A percentile compares a stretch with the other conserved stretches of the same genome.
These are phyloP conservation scores for Coilia nasus DNA, from an alignment of 2,797 vertebrate species.

Conservation along the genomic window DNA sequence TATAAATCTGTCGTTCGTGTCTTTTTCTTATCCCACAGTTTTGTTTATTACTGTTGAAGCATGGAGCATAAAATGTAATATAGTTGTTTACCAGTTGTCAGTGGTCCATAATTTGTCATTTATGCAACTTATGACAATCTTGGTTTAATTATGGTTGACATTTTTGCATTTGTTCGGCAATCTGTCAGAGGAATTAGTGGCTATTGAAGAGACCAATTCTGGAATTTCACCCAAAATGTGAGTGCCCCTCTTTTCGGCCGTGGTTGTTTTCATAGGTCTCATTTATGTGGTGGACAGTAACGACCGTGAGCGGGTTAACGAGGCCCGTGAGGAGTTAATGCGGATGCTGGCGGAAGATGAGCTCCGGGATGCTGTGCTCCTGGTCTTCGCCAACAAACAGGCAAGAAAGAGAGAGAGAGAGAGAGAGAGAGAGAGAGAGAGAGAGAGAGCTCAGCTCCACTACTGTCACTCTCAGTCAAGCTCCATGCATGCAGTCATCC, in stretches of 20 bases:
- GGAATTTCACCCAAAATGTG: neutral
- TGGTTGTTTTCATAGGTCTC: conserved; percentile 36
- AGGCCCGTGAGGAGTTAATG: conserved; percentile 96
- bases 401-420: conserved; percentile 46
- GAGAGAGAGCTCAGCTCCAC: neutral
- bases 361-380: conserved; percentile 91
- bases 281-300: conserved; percentile 98
- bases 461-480: neutral
- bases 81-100: conserved; percentile 15
- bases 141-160: neutral
- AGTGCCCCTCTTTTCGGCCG: conserved; percentile 39
- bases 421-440: conserved; percentile 15
- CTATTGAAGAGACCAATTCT: neutral
- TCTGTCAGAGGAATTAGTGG: neutral
- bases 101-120: neutral
- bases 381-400: conserved; percentile 97
- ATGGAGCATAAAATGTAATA: neutral
- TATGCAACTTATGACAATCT: neutral
- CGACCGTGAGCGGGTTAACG: conserved; percentile 92
- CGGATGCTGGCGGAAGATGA: conserved; percentile 97
- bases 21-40: neutral
- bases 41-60: neutral
- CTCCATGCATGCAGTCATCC: neutral
- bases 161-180: neutral
- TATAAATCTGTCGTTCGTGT: neutral